Evolutionary conservation across 1,140 invertebrate genomes (phyloP).

Genomic region (Drosophila pallidifrons): DNA sequence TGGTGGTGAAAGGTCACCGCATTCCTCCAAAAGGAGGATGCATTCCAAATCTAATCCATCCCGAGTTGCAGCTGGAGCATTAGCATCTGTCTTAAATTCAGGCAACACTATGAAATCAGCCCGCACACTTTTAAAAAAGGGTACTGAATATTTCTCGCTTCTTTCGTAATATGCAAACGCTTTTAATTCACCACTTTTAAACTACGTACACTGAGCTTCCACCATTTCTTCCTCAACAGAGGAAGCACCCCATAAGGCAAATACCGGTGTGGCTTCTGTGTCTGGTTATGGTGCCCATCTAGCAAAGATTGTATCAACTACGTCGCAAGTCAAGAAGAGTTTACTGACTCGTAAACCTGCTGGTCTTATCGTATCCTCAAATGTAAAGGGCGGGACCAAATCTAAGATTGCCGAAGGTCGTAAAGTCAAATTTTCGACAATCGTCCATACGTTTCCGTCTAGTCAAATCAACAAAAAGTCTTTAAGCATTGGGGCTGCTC

Average conservation of each 20-base stretch:
- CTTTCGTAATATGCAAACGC: background rate
- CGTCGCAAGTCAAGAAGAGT: conserved; percentile 46
- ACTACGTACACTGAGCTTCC: conserved; percentile 6
- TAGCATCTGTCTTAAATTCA: background rate
- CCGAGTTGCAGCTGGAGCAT: conserved; percentile 28
- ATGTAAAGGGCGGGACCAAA: conserved; percentile 10
- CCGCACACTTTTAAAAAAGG: conserved; percentile 42
- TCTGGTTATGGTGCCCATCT: conserved; percentile 30
- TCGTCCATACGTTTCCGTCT: conserved; percentile 51
- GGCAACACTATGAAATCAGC: background rate
- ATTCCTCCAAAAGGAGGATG: conserved; percentile 11
- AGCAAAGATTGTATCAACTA: conserved; percentile 21
- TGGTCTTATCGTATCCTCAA: conserved; percentile 8
- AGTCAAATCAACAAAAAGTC: conserved; percentile 29
- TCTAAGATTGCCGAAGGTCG: conserved; percentile 20
- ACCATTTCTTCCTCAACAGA: conserved; percentile 34
- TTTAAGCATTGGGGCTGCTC: conserved; percentile 53
- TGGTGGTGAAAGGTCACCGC: background rate
- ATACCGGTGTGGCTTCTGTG: conserved; percentile 1
- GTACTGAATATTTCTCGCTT: conserved; percentile 65
- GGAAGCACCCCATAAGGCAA: conserved; percentile 14
- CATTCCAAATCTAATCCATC: background rate
- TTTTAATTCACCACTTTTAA: background rate
- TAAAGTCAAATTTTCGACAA: conserved; percentile 66
- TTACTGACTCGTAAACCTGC: conserved; percentile 47